Evolutionary conservation across 2,888 invertebrate species (phyloP), one percentile per base, ranked within the genome.

Genomic region (Petrolisthes cinctipes): DNA sequence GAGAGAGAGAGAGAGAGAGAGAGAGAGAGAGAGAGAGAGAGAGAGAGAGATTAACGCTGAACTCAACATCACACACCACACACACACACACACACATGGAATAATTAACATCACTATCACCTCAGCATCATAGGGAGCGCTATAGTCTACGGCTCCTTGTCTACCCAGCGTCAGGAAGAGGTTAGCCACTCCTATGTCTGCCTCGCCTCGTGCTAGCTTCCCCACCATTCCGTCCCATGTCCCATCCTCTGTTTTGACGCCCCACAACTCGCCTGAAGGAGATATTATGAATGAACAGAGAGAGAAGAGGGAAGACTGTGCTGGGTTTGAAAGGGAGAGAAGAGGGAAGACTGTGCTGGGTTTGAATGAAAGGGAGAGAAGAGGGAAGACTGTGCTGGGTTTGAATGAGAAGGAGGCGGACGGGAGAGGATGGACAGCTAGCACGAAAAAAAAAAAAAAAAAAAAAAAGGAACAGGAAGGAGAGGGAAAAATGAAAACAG

Each of bases 201-300:
- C 90, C 51, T 89, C 89, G 51, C 61, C 80, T 51, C 87, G 53
- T 23, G 86, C 83, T 4, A 90, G 82, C 73, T 71, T 78, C 7
- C 90, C 90, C 73, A 90, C 86, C 87, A 90, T 87, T 5, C 90
- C 90, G 14, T 82, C 85, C 90, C 90, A 90, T 9, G 78, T 73
- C 14, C 85, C 89, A 17, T 89, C 75, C 23, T 89, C 85, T 17
- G 57, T 79, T 7, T 75, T 23, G 2, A 82, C 83, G 14, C 90
- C 89, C 86, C 86, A 90, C 11, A 86, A 78, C 66, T 89, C 89
- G 17, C 85, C 89, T 89, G 76, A 0, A 51, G 51, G 37, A 37
- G 37, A 37, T 5, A 53, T 53, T 5, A 53, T 53, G 54, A 53
- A 68, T 53, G 17, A 53, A 23, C 4, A n/a, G 17, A 57, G 0